A percentile compares a stretch with the other conserved stretches of the same genome.
phyloP scores from a whole-genome alignment of 2,888 invertebrate genomes.

The Sarcophaga caerulescens region DNA sequence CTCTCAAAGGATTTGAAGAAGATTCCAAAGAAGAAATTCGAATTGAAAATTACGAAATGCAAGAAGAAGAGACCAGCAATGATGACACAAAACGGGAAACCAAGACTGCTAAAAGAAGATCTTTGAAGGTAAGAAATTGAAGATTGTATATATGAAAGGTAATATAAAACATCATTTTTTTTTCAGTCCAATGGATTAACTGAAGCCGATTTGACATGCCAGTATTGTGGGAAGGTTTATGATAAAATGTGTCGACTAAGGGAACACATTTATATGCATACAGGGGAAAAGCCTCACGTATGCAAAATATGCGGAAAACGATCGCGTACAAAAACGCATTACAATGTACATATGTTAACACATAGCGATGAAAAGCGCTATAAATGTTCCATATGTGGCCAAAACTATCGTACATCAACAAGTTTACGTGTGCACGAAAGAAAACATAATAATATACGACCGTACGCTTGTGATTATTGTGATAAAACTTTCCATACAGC shows the following conservation, averaged over 20 bases:
- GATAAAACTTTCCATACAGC: slow-evolving; percentile 79
- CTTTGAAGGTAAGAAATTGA: slow-evolving; percentile 45
- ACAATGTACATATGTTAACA: slow-evolving; percentile 63
- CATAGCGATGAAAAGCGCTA: slow-evolving; percentile 62
- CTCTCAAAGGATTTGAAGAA: slow-evolving; percentile 36
- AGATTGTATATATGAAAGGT: not conserved
- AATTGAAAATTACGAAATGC: slow-evolving; percentile 12
- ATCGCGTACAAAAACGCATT: slow-evolving; percentile 58
- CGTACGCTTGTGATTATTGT: slow-evolving; percentile 78
- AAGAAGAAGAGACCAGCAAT: not conserved
- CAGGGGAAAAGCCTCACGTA: slow-evolving; percentile 62
- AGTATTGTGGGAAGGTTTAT: slow-evolving; percentile 62
- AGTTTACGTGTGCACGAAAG: slow-evolving; percentile 72
- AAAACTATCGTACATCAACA: slow-evolving; percentile 64
- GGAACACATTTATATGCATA: slow-evolving; percentile 61
- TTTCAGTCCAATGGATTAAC: slow-evolving; percentile 52
- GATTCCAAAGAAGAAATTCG: slow-evolving; percentile 25
- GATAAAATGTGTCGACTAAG: slow-evolving; percentile 63
- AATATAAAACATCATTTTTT: not conserved
- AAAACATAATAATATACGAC: slow-evolving; percentile 78
- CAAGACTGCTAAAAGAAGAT: slow-evolving; percentile 45
- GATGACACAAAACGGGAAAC: slow-evolving; percentile 3
- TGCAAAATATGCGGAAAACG: slow-evolving; percentile 63
- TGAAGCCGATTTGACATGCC: slow-evolving; percentile 56
- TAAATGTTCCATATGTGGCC: slow-evolving; percentile 57